Conservation (phyloP, 2,113 vertebrate genomes). For the Regulus satrapa region DNA sequence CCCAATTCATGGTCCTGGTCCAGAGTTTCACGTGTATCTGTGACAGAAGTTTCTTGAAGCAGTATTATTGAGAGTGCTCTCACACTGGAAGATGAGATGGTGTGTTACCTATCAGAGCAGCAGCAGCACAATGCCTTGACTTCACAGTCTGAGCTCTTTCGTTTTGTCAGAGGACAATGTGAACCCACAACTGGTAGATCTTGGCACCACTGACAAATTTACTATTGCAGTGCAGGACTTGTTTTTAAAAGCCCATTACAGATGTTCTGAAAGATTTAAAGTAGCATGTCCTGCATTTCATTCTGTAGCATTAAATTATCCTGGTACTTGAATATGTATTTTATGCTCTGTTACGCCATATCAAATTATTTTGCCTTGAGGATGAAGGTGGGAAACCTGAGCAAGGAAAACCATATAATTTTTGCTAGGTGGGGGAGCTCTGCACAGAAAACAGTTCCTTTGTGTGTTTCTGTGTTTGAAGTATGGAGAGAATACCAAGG, state of each 20-base stretch:
- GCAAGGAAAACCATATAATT: neutral
- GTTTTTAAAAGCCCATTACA: neutral
- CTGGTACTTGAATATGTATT: neutral
- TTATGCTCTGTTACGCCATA: neutral
- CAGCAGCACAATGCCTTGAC: neutral
- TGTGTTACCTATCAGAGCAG: neutral
- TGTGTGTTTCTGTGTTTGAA: neutral
- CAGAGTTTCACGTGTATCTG: neutral
- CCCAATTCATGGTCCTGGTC: neutral
- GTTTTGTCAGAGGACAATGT: neutral
- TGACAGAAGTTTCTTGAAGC: neutral
- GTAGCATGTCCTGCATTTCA: neutral
- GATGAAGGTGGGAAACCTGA: neutral
- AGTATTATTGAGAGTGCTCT: neutral
- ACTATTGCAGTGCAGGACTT: neutral
- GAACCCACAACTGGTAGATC: neutral
- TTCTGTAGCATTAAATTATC: neutral
- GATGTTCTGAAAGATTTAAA: neutral
- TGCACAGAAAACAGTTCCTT: neutral
- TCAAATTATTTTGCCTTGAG: neutral
- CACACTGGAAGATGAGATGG: neutral
- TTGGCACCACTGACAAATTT: neutral
- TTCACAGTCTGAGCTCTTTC: neutral
- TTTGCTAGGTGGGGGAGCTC: neutral
- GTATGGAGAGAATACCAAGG: neutral